These are phyloP conservation scores for Atlantisia rogersi DNA, from an alignment of 2,113 vertebrate species.

Conservation along the genomic window DNA sequence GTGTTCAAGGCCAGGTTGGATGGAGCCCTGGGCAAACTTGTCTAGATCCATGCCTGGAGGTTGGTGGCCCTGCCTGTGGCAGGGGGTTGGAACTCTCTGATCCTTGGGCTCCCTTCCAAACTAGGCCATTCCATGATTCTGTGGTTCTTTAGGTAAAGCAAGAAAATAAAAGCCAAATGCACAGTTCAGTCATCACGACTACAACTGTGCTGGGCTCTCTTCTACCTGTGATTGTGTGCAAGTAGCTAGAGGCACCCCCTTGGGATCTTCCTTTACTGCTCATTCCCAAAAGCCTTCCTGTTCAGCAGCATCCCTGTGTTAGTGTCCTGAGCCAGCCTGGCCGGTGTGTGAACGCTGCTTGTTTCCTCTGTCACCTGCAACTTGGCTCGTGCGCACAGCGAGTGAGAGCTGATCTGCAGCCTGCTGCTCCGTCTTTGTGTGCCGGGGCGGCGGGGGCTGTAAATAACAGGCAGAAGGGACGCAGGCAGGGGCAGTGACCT, in stretches of 20 bases:
- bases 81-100: too few relatives aligned
- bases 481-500: neutral
- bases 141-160: neutral
- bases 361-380: neutral
- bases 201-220: neutral
- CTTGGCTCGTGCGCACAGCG: fast-evolving
- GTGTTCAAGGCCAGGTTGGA: too few relatives aligned
- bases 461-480: neutral
- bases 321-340: neutral
- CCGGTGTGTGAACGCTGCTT: neutral
- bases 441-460: neutral
- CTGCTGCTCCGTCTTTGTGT: neutral
- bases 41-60: too few relatives aligned
- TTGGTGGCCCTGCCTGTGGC: too few relatives aligned
- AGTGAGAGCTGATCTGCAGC: neutral
- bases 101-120: too few relatives aligned
- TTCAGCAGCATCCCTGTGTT: neutral
- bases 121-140: neutral
- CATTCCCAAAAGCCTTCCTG: neutral
- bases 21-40: too few relatives aligned
- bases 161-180: neutral
- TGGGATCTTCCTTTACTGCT: neutral
- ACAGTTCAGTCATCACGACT: neutral
- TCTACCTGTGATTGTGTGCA: fast-evolving
- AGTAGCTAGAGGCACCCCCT: neutral